Evolutionary conservation across 1,140 invertebrate genomes (phyloP).

Genomic region (Wiebesia pumilae): DNA sequence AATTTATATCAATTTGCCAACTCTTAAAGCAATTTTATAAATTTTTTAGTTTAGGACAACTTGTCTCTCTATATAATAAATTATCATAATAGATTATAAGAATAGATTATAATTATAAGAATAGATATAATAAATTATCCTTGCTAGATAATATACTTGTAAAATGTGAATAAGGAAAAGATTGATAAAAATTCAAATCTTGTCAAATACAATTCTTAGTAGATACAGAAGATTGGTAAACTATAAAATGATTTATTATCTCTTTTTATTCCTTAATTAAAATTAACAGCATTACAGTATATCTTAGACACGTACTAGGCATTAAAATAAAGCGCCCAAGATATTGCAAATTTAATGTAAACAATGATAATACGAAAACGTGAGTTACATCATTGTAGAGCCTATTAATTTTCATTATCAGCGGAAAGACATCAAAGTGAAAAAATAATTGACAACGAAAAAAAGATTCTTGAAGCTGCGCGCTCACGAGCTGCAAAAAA

Average conservation of each 20-base stretch:
- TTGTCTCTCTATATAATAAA: no score
- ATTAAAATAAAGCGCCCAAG: neutral
- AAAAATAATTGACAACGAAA: constrained; percentile 48
- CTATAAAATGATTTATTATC: neutral
- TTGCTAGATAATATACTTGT: no score
- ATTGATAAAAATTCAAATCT: neutral
- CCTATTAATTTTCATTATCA: constrained; percentile 47
- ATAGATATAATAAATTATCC: no score
- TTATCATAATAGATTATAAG: no score
- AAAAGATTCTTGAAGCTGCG: constrained; percentile 10
- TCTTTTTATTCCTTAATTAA: neutral
- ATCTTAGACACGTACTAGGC: neutral
- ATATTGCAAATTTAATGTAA: constrained; percentile 13
- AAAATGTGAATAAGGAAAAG: neutral
- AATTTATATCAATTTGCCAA: no score
- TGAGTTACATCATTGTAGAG: neutral
- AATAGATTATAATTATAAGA: no score
- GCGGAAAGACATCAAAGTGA: constrained; percentile 38
- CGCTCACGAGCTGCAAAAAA: constrained; percentile 37
- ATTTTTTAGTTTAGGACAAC: no score
- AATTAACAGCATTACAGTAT: neutral
- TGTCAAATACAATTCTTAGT: neutral
- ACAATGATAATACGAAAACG: constrained; percentile 15
- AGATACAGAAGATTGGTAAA: neutral
- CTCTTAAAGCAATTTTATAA: no score